phyloP scores from a whole-genome alignment of 2,113 vertebrate species.

The Cricetomys ansorgei region DNA sequence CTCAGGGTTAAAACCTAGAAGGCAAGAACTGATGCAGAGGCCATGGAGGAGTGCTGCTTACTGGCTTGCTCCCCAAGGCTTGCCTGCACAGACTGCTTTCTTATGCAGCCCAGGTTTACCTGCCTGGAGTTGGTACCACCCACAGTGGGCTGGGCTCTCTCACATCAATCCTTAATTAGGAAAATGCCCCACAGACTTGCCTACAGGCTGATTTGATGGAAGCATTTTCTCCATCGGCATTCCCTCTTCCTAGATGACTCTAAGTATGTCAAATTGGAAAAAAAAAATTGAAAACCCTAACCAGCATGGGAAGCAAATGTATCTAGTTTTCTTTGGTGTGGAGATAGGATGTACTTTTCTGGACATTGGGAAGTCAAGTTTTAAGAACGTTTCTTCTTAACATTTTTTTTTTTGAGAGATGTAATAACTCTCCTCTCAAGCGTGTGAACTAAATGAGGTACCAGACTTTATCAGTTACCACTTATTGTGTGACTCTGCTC shows the following conservation, averaged over 20 bases:
- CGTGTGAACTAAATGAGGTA: not conserved
- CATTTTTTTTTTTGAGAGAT: constrained; percentile 35
- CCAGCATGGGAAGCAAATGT: not conserved
- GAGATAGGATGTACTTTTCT: not conserved
- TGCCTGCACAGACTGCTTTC: not conserved
- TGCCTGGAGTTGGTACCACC: not conserved
- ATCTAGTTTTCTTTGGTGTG: not conserved
- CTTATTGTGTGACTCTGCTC: not conserved
- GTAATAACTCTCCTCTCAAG: not conserved
- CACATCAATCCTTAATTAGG: not conserved
- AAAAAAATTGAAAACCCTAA: not conserved
- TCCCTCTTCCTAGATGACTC: not conserved
- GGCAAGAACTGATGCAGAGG: not conserved
- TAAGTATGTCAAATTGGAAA: not conserved
- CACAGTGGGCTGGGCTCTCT: not conserved
- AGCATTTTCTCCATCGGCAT: not conserved
- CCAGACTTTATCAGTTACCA: not conserved
- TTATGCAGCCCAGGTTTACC: not conserved
- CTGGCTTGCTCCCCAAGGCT: not conserved
- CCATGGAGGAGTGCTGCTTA: not conserved
- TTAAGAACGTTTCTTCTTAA: constrained; percentile 11
- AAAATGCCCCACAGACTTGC: not conserved
- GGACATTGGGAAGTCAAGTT: not conserved
- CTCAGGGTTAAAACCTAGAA: not conserved
- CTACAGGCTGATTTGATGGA: not conserved